phyloP scores from a whole-genome alignment of 2,113 vertebrate species.

The Epinephelus moara region DNA sequence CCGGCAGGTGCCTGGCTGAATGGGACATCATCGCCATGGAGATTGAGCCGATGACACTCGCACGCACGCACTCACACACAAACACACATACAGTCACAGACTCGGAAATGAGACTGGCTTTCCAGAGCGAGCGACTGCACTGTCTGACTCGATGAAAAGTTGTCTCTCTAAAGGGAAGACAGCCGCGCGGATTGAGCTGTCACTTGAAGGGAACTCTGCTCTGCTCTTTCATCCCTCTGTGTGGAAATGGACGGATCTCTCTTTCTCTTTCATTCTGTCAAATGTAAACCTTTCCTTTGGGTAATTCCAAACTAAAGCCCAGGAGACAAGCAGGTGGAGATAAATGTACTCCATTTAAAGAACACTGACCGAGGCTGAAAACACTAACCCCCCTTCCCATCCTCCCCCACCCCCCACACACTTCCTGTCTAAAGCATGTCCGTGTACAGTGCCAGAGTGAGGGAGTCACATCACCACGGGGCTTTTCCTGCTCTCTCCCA shows the following conservation, averaged over 20 bases:
- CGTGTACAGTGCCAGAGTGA: constrained; percentile 44
- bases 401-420: background rate
- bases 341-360: constrained; percentile 57
- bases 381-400: constrained; percentile 7
- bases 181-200: constrained; percentile 50
- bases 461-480: constrained; percentile 20
- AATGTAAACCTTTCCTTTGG: constrained; percentile 57
- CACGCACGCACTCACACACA: constrained; percentile 7
- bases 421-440: constrained; percentile 59
- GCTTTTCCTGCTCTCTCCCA: background rate
- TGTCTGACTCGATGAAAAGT: constrained; percentile 49
- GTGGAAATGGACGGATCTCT: constrained; percentile 41
- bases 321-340: constrained; percentile 48
- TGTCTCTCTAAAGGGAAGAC: constrained; percentile 46
- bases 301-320: constrained; percentile 41
- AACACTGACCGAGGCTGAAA: constrained; percentile 30
- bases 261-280: constrained; percentile 51
- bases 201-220: constrained; percentile 49
- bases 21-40: constrained; percentile 68
- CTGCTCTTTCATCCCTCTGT: constrained; percentile 45
- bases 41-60: constrained; percentile 58
- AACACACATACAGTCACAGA: constrained; percentile 22
- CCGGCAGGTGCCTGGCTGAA: constrained; percentile 67
- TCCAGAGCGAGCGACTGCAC: constrained; percentile 37
- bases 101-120: constrained; percentile 50